phyloP scores from a whole-genome alignment of 92 coral and sea anemone genomes.

The Chrysogorgia sp. region DNA sequence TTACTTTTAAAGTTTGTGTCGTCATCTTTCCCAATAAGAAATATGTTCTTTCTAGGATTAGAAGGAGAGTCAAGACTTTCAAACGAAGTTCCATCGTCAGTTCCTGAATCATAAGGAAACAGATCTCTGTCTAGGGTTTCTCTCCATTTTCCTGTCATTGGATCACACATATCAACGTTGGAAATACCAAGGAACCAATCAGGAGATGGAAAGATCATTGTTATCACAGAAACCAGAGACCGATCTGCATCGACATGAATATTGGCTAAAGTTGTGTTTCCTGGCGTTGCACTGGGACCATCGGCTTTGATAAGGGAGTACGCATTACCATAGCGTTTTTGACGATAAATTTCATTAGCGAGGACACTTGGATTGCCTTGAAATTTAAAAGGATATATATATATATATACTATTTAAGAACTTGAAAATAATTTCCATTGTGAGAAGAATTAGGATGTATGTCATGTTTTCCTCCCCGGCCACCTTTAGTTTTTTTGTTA shows the following conservation, averaged over 20 bases:
- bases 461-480: too few species aligned
- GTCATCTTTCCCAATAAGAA: constrained; percentile 16
- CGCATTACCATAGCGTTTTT: constrained; percentile 17
- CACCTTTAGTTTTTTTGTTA: too few species aligned
- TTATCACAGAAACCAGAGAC: constrained; percentile 17
- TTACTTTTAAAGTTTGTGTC: constrained; percentile 22
- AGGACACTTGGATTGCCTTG: neutral
- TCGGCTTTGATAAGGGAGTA: constrained; percentile 16
- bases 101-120: constrained; percentile 30
- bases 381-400: too few species aligned
- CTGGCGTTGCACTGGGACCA: constrained; percentile 29
- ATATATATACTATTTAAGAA: too few species aligned
- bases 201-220: constrained; percentile 41
- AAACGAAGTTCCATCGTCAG: constrained; percentile 33
- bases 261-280: neutral
- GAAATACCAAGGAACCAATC: constrained; percentile 38
- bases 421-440: too few species aligned
- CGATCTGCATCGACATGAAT: constrained; percentile 23
- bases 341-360: constrained; percentile 3
- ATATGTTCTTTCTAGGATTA: constrained; percentile 19
- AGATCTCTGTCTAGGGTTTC: neutral
- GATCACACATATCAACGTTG: constrained; percentile 33
- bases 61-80: constrained; percentile 4
- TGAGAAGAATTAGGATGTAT: too few species aligned
- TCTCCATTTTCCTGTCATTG: constrained; percentile 27